These are phyloP conservation scores for Matsumurasca onukii DNA, from an alignment of 1,140 invertebrate genomes.

Conservation along the genomic window DNA sequence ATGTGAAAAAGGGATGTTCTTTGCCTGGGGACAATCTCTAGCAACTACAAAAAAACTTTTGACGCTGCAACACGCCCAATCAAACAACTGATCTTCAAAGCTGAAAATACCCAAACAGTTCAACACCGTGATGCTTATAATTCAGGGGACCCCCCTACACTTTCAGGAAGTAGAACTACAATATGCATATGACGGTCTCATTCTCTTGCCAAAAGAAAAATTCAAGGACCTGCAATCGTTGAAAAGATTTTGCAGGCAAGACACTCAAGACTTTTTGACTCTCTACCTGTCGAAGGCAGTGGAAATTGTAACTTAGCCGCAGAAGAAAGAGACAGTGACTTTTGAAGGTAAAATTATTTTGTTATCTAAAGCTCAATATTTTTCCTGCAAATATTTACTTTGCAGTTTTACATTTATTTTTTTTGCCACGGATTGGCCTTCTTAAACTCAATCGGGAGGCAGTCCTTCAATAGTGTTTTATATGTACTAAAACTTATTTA, in stretches of 20 bases:
- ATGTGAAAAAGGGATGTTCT: conserved; percentile 31
- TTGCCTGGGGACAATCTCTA: conserved; percentile 25
- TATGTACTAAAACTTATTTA: no score
- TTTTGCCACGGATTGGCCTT: no score
- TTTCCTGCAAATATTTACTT: no score
- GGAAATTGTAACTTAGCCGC: background rate
- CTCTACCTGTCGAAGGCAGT: background rate
- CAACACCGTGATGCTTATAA: background rate
- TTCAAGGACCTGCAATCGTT: background rate
- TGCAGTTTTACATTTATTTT: no score
- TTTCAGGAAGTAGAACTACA: background rate
- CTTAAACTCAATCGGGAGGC: no score
- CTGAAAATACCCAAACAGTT: background rate
- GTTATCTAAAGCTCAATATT: no score
- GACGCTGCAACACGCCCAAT: conserved; percentile 3
- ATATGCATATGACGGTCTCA: background rate
- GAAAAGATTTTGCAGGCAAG: conserved; percentile 6
- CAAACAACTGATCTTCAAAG: background rate
- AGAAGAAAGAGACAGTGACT: conserved; percentile 1
- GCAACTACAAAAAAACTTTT: conserved; percentile 14
- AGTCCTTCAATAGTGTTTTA: no score
- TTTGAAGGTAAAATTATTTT: no score
- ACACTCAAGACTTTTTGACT: conserved; percentile 11
- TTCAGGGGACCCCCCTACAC: background rate
- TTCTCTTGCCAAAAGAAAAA: background rate